Evolutionary conservation across 2,888 invertebrate species (phyloP), one percentile per base, ranked within the genome.

Genomic region (Mystacides longicornis): DNA sequence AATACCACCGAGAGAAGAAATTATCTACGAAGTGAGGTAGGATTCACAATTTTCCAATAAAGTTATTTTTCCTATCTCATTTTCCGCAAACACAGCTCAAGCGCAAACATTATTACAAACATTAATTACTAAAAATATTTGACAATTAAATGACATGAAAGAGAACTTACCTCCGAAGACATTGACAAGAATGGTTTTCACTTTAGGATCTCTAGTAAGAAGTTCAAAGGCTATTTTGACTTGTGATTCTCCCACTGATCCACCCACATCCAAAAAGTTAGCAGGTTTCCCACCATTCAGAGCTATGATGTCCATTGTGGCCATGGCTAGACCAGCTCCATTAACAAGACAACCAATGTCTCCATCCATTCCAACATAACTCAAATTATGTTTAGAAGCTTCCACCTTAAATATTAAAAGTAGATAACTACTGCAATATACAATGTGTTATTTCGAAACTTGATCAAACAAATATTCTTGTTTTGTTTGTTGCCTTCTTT

Each of bases 311-410:
- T 99, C 99, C 98, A 99, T 97, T 5, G 99, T 99, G 2, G 98
- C 99, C 99, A 99, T 99, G 2, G 99, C 99, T 52, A 99, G 77
- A 1, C 99, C 99, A 62, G 99, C 99, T 19, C 99, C 99, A 77
- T 99, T 99, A 0, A 99, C 99, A 84, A 84, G 76, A 59, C 81
- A 95, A 52, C 97, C 99, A 69, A 99, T 98, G 70, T 94, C 96
- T 56, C 99, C 99, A 69, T 94, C 91, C 88, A 97, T 87, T 63
- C 89, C 90, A 63, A 99, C 95, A 71, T 99, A 99, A 69, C 96
- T 98, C 23, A 99, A 79, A 71, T 95, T 91, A 64, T 87, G 81
- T 64, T 87, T 85, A 3, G 88, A 81, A 16, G 99, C 99, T 70
- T 94, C 92, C n/a, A 89, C 83, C 77, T 77, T 63, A n/a, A 52